Percentiles rank a stretch among this genome's conserved stretches.
Conservation (phyloP, 2,888 invertebrate genomes). For the Autographa gamma region DNA sequence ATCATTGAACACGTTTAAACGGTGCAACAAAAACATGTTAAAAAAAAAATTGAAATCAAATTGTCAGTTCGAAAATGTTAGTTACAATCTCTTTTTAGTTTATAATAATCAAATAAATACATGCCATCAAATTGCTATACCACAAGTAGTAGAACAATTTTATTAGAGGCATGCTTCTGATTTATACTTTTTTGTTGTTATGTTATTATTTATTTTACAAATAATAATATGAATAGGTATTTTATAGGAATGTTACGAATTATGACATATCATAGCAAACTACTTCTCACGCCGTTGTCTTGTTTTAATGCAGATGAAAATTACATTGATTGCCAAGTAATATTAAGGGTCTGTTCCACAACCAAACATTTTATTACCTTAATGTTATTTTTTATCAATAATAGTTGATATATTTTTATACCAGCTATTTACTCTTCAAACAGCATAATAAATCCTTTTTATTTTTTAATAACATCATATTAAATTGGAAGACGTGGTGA, state of each 20-base stretch:
- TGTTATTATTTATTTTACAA: not conserved
- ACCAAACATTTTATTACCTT: not conserved
- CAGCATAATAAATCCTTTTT: not conserved
- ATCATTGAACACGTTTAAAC: not conserved
- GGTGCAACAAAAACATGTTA: not conserved
- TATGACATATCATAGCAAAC: not conserved
- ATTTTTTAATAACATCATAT: conserved; percentile 5
- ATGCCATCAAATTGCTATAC: not conserved
- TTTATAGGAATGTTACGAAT: not conserved
- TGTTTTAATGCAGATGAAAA: not conserved
- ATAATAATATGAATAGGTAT: not conserved
- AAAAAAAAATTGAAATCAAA: not conserved
- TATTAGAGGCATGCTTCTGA: not conserved
- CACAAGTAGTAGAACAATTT: not conserved
- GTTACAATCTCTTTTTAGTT: not conserved
- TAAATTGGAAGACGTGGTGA: not conserved
- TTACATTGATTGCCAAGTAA: not conserved
- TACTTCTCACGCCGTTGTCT: not conserved
- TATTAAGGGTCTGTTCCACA: not conserved
- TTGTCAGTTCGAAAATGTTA: not conserved
- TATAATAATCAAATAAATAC: not conserved
- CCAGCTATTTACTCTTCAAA: not conserved
- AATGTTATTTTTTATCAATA: not conserved
- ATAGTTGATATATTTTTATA: not conserved
- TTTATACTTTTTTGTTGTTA: not conserved